These are phyloP conservation scores for Paralichthys olivaceus DNA, from an alignment of 2,113 vertebrate species.

Conservation along the genomic window DNA sequence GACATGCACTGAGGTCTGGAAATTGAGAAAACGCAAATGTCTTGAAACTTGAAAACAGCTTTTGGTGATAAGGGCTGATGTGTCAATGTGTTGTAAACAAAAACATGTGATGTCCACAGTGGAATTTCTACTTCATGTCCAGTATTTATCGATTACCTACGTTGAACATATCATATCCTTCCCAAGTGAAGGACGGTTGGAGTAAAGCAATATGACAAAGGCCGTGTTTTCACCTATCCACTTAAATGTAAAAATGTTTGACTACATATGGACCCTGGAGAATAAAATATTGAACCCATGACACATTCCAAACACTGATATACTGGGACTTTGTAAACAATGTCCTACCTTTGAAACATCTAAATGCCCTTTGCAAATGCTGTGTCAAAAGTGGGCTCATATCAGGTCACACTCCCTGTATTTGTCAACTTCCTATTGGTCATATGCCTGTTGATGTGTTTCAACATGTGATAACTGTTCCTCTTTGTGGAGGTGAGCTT, in stretches of 20 bases:
- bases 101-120: no score
- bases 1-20: no score
- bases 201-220: no score
- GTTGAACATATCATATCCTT: no score
- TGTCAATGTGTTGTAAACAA: no score
- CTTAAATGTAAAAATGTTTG: not conserved
- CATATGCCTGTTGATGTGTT: constrained; percentile 36
- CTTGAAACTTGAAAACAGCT: no score
- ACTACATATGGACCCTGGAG: not conserved
- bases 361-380: constrained; percentile 5
- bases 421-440: constrained; percentile 55
- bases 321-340: not conserved
- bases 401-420: constrained; percentile 38
- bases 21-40: no score
- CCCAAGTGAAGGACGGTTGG: no score
- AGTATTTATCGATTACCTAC: no score
- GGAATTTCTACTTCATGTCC: no score
- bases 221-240: no score
- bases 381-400: constrained; percentile 5
- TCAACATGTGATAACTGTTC: constrained; percentile 35
- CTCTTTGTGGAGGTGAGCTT: constrained; percentile 15
- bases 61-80: no score
- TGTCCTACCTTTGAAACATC: not conserved
- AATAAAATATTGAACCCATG: not conserved
- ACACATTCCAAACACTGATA: not conserved